Evolutionary conservation across 2,888 invertebrate species (phyloP), one percentile per base, ranked within the genome.

Genomic region (Serrognathus titanus): DNA sequence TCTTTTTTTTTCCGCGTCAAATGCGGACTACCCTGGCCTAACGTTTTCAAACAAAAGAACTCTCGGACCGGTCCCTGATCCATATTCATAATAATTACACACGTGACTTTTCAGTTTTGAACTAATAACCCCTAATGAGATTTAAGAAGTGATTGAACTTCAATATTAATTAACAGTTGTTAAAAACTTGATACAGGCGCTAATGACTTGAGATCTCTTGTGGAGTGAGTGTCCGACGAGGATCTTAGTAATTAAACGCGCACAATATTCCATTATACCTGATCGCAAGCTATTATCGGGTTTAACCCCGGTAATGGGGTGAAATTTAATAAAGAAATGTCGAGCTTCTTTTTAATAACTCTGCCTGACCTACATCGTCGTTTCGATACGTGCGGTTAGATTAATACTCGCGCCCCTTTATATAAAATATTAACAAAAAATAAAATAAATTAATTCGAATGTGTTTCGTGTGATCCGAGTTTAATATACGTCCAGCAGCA

Each of bases 161-260:
- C 55, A 49, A 46, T 55, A 55, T 55, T 55, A 55, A 55, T 55
- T 55, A 55, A 49, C 49, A 49, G 55, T 49, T 55, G 55, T 55
- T 55, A 49, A 55, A 55, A 39, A 55, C 49, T 45, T 48, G 55
- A 55, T 55, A 55, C 13, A 45, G 36, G 20, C 45, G 46, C 50
- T 55, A 55, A 55, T 55, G 49, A 50, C 49, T 55, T 50, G n/a
- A 16, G 9, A 9, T 45, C 49, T 37, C 48, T 43, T 40, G 20
- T 35, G 39, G 39, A 35, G 47, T 20, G 48, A 39, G 46, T 43
- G 48, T 49, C 48, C 43, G 55, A 45, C 20, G 55, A 48, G 53
- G 50, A 45, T 45, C 55, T 55, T 55, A 31, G 24, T 31, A 55
- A 55, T 55, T 55, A 55, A 55, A 49, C 45, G 45, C 49, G 46